phyloP scores from a whole-genome alignment of 2,888 invertebrate species.

The Hyposoter didymator region DNA sequence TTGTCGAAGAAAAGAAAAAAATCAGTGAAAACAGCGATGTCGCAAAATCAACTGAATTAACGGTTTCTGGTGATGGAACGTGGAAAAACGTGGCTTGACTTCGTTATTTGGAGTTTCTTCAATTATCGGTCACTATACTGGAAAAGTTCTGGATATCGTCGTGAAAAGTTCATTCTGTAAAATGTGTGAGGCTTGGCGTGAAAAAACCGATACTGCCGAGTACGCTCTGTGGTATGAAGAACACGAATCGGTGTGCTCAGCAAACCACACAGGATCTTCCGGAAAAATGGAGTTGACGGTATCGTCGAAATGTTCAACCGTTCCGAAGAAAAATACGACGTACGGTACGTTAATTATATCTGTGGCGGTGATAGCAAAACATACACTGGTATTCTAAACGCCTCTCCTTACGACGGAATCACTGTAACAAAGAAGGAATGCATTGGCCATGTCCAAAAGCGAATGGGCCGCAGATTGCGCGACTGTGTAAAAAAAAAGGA shows the following conservation, averaged over 20 bases:
- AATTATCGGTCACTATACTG: not conserved
- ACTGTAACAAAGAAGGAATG: constrained; percentile 29
- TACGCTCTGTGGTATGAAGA: constrained; percentile 20
- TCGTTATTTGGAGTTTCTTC: constrained; percentile 28
- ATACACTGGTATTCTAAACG: constrained; percentile 34
- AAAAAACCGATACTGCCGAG: constrained; percentile 22
- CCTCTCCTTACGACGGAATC: constrained; percentile 24
- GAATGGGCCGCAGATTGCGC: constrained; percentile 11
- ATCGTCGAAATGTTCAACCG: constrained; percentile 20
- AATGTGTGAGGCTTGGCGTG: constrained; percentile 17
- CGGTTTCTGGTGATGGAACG: constrained; percentile 26
- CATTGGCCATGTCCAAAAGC: too few relatives aligned
- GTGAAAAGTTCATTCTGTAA: constrained; percentile 13
- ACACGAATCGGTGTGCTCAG: constrained; percentile 21
- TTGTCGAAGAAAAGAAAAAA: constrained; percentile 4
- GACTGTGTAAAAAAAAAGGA: constrained; percentile 53
- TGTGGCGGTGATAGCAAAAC: constrained; percentile 20
- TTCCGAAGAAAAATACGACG: constrained; percentile 17
- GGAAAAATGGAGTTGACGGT: constrained; percentile 8
- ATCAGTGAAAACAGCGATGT: constrained; percentile 14
- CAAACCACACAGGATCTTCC: constrained; percentile 15
- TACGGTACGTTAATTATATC: constrained; percentile 30
- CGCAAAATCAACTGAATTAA: not conserved
- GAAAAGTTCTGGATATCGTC: constrained; percentile 21
- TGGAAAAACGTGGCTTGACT: constrained; percentile 15